Evolutionary conservation across 2,113 vertebrate genomes (phyloP), one percentile per base, ranked within the genome.

Genomic region (Bos javanicus): DNA sequence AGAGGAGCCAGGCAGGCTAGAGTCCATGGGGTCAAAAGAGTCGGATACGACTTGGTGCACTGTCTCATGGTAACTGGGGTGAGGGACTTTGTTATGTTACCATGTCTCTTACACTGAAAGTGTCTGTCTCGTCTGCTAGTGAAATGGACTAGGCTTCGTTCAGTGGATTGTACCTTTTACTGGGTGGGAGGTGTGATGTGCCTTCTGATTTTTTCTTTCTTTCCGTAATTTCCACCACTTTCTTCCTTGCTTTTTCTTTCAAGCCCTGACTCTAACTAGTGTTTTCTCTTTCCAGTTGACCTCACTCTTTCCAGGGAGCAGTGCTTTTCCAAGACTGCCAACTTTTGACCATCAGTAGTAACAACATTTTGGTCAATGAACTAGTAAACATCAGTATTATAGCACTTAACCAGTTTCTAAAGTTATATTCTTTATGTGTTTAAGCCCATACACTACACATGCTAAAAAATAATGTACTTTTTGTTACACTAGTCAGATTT

Each of bases 1-100:
- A 62, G 60, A 33, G 60, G 28, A 62, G 14, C 60, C 60, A 7
- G 28, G 59, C 28, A 3, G 59, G 59, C 59, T 62, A 15, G 6
- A 62, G 13, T 62, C 59, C 13, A 6, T 3, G 60, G 60, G 60
- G 5, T 30, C 13, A 0, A 3, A 33, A 62, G 60, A 62, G 60
- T 30, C 0, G 0, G 13, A 62, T 6, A 15, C 3, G 12, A 62
- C 28, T 33, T 62, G 7, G 6, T 33, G 60, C 60, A 7, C 6
- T 3, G 28, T 16, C 60, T 62, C 60, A 3, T 71, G n/a, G 15
- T 26, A 50, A 46, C 9, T 4, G 3, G 14, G 14, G 15, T 80
- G 26, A 16, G 26, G 48, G 23, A 50, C 50, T 30, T 50, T 26
- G 10, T 15, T 17, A 10, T 74, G n/a, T 74, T 50, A 23, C 7